Percentiles rank a stretch among this genome's conserved stretches.
Conservation (phyloP, 2,888 invertebrate genomes). For the Trachelus troglodyta region DNA sequence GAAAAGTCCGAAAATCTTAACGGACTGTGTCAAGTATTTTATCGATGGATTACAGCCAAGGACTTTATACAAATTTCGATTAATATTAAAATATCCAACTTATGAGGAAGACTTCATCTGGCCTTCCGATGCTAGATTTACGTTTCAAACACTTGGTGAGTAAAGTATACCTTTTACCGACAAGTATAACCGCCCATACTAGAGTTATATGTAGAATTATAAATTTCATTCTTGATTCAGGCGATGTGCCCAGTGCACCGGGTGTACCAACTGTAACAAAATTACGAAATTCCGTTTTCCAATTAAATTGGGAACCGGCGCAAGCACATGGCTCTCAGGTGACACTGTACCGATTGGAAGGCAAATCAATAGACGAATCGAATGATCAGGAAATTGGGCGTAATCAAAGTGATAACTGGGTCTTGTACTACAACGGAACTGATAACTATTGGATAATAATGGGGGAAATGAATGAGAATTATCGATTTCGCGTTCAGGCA, state of each 20-base stretch:
- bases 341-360: conserved; percentile 81
- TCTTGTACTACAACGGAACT: conserved; percentile 80
- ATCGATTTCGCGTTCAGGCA: conserved; percentile 82
- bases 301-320: conserved; percentile 85
- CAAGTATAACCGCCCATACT: neutral
- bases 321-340: conserved; percentile 82
- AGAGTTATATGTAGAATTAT: neutral
- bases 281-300: conserved; percentile 78
- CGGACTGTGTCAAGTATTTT: conserved; percentile 50
- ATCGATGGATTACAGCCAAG: conserved; percentile 74
- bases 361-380: conserved; percentile 62
- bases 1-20: conserved; percentile 34
- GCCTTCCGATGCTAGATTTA: conserved; percentile 78
- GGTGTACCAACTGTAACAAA: conserved; percentile 81
- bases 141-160: conserved; percentile 81
- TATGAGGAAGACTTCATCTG: conserved; percentile 74
- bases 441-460: conserved; percentile 86
- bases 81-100: conserved; percentile 74
- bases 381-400: conserved; percentile 33
- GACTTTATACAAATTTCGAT: conserved; percentile 81
- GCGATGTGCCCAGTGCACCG: conserved; percentile 84
- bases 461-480: conserved; percentile 69
- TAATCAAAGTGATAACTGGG: conserved; percentile 68
- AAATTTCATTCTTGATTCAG: conserved; percentile 59
- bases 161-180: neutral